A percentile compares a stretch with the other conserved stretches of the same genome.
Evolutionary conservation across 2,797 vertebrate species (phyloP).

Genomic region (Aldrovandia affinis): DNA sequence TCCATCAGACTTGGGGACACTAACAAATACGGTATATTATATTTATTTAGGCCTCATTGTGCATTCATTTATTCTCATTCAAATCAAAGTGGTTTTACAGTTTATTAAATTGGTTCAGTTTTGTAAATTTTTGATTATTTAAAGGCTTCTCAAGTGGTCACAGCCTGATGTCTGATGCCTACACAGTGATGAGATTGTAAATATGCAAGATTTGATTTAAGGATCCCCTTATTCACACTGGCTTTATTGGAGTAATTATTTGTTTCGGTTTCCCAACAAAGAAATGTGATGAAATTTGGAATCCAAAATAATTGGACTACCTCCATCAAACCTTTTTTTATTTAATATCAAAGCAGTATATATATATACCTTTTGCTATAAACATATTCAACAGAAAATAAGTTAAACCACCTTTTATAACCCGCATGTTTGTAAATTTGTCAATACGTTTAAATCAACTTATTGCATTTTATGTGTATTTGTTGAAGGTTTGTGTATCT

Average conservation of each 20-base stretch:
- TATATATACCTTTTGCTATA: no score
- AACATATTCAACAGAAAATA: no score
- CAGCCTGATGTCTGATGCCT: not conserved
- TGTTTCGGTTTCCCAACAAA: not conserved
- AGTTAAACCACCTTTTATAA: no score
- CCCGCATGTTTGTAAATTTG: no score
- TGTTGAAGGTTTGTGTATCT: no score
- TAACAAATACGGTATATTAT: no score
- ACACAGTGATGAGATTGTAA: not conserved
- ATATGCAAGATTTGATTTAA: not conserved
- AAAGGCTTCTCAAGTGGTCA: not conserved
- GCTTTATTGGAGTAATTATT: not conserved
- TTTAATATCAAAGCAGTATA: not conserved
- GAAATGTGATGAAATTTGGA: not conserved
- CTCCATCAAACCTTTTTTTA: not conserved
- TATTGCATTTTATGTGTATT: no score
- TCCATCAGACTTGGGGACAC: no score
- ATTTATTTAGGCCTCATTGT: no score
- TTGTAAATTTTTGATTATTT: no score
- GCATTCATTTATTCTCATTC: not conserved
- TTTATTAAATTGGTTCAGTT: no score
- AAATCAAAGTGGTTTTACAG: not conserved
- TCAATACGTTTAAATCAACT: no score
- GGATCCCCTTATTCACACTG: not conserved
- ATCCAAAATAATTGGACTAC: not conserved